These are phyloP conservation scores for Chaetogeoica ovagalla DNA, from an alignment of 2,888 invertebrate genomes.

Conservation along the genomic window DNA sequence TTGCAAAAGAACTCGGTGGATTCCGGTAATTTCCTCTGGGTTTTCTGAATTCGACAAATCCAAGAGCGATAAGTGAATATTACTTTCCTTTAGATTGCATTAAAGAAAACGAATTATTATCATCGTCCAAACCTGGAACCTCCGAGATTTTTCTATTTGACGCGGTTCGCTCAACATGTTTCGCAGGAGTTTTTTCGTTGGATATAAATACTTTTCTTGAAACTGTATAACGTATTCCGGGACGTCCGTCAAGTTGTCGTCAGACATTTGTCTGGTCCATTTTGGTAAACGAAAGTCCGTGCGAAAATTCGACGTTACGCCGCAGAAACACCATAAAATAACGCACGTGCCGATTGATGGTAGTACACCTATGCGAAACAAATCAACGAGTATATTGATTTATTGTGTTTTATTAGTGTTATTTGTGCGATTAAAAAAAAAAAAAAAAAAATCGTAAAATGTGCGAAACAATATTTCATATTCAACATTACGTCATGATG, in stretches of 20 bases:
- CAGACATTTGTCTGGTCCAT: not conserved
- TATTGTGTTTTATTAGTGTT: no score
- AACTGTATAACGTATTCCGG: not conserved
- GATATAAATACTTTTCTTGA: not conserved
- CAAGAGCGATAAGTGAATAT: not conserved
- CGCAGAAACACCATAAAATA: not conserved
- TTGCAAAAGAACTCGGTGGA: constrained; percentile 60
- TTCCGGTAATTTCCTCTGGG: constrained; percentile 58
- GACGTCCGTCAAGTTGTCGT: constrained; percentile 1
- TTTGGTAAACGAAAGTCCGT: not conserved
- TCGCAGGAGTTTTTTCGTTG: not conserved
- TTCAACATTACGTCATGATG: no score
- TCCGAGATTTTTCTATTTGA: not conserved
- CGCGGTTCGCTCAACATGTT: not conserved
- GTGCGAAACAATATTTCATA: no score
- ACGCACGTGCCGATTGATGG: not conserved
- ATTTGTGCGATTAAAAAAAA: no score
- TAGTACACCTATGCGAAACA: no score
- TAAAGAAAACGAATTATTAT: not conserved
- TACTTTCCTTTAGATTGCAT: not conserved
- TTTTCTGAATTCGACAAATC: constrained; percentile 53
- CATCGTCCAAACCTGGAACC: not conserved
- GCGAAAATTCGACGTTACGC: not conserved
- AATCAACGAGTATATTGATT: no score
- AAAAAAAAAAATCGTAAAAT: no score